Percentiles rank a stretch among this genome's conserved stretches.
phyloP scores from a whole-genome alignment of 2,888 invertebrate genomes.

The Allygus modestus region DNA sequence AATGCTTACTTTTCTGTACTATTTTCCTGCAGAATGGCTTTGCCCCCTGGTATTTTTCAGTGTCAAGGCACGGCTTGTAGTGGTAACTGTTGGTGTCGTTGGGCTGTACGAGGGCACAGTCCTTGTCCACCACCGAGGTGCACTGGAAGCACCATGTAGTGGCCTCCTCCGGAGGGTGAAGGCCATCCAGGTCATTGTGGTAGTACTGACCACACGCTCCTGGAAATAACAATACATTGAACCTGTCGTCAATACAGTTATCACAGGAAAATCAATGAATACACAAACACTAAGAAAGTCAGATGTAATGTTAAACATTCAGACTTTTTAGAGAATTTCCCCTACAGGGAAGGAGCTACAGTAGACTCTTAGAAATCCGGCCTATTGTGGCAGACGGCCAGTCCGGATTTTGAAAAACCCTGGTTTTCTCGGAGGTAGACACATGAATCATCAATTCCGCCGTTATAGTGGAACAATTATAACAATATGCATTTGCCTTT shows the following conservation, averaged over 20 bases:
- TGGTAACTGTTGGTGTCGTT: slow-evolving; percentile 66
- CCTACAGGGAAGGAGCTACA: no score
- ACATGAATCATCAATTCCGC: no score
- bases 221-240: background rate
- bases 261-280: no score
- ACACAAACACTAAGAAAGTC: no score
- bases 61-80: slow-evolving; percentile 66
- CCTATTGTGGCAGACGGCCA: no score
- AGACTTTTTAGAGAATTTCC: no score
- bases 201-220: background rate
- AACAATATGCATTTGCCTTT: no score
- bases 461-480: no score
- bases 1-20: slow-evolving; percentile 80
- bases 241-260: background rate
- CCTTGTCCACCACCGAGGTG: slow-evolving; percentile 82
- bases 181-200: background rate
- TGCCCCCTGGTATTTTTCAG: slow-evolving; percentile 70
- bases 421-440: no score
- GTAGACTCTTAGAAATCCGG: no score
- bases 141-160: slow-evolving; percentile 83
- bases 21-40: slow-evolving; percentile 84
- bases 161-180: slow-evolving; percentile 72
- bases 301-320: no score
- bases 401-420: no score
- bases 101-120: slow-evolving; percentile 64